These are phyloP conservation scores for Ondatra zibethicus DNA, from an alignment of 2,113 vertebrate genomes.

Conservation along the genomic window DNA sequence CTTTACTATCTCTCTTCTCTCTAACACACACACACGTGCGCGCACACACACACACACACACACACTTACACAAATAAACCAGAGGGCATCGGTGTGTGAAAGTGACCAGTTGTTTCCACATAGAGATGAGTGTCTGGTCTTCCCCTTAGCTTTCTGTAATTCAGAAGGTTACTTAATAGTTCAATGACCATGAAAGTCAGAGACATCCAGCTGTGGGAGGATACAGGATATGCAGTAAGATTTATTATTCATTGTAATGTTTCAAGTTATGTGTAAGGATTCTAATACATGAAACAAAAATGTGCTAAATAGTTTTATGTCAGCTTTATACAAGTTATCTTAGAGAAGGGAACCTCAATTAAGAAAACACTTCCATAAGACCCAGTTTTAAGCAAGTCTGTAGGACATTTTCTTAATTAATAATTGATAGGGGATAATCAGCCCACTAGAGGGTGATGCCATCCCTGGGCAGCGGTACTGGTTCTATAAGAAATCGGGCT, in stretches of 20 bases:
- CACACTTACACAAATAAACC: neutral
- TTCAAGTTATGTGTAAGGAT: neutral
- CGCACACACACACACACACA: neutral
- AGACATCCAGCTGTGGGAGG: neutral
- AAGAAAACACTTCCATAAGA: neutral
- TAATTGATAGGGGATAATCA: neutral
- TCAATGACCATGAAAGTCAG: neutral
- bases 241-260: neutral
- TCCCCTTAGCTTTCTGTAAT: neutral
- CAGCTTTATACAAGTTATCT: neutral
- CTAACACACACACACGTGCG: neutral
- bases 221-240: neutral
- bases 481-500: neutral
- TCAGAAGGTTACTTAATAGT: neutral
- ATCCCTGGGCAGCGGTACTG: neutral
- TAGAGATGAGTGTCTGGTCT: neutral
- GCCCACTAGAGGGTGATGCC: neutral
- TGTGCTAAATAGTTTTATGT: neutral
- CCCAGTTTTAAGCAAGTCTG: neutral
- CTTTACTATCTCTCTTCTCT: neutral
- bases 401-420: neutral
- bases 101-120: neutral
- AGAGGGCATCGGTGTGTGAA: neutral
- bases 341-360: neutral
- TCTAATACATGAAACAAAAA: neutral